Evolutionary conservation across 2,888 invertebrate species (phyloP).

Genomic region (Caenorhabditis zanzibari): DNA sequence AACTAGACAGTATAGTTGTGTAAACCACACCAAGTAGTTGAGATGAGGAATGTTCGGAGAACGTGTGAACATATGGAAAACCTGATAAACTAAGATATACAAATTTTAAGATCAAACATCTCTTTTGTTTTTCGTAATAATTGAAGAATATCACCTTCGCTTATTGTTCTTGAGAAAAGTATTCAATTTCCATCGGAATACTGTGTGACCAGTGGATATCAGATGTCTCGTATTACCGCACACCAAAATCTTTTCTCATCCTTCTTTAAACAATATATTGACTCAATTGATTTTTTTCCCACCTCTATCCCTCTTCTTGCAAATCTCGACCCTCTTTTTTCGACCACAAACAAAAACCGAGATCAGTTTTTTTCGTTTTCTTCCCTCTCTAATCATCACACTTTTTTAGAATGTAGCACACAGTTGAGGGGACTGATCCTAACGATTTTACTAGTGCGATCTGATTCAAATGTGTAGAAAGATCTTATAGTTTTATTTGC

Average conservation of each 20-base stretch:
- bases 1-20: slow-evolving; percentile 27
- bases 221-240: slow-evolving; percentile 61
- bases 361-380: slow-evolving; percentile 13
- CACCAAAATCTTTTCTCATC: slow-evolving; percentile 48
- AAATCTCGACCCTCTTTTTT: slow-evolving; percentile 41
- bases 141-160: slow-evolving; percentile 24
- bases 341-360: slow-evolving; percentile 56
- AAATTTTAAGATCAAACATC: slow-evolving; percentile 4
- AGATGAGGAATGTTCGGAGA: not conserved
- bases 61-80: not conserved
- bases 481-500: slow-evolving; percentile 68
- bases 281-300: slow-evolving; percentile 59
- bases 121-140: slow-evolving; percentile 11
- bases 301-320: slow-evolving; percentile 16
- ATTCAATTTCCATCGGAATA: slow-evolving; percentile 50
- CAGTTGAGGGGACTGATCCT: slow-evolving; percentile 26
- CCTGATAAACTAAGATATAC: not conserved
- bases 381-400: slow-evolving; percentile 26
- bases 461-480: slow-evolving; percentile 60
- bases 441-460: slow-evolving; percentile 47
- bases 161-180: slow-evolving; percentile 31
- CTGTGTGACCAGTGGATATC: slow-evolving; percentile 50
- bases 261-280: slow-evolving; percentile 61
- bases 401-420: slow-evolving; percentile 47
- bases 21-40: slow-evolving; percentile 9